These are phyloP conservation scores for Drosophila nigrodunni DNA, from an alignment of 1,140 invertebrate genomes.

Conservation along the genomic window DNA sequence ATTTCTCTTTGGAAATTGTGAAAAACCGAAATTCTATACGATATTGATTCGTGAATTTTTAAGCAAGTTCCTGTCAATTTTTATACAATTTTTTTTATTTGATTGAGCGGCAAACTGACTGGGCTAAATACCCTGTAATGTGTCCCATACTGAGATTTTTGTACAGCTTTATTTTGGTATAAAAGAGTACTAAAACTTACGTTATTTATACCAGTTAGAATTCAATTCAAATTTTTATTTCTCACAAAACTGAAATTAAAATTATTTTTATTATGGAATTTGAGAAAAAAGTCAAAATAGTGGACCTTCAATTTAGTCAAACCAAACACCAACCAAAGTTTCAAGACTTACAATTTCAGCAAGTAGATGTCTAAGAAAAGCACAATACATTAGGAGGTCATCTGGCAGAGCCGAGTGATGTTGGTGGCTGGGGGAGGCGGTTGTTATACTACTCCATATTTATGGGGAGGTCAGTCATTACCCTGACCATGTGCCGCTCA, in stretches of 20 bases:
- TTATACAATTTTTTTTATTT: conserved; percentile 1
- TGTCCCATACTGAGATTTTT: too few species aligned
- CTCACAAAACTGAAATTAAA: too few species aligned
- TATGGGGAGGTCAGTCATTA: conserved; percentile 5
- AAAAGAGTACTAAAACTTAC: too few species aligned
- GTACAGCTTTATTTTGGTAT: too few species aligned
- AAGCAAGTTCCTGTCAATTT: conserved; percentile 5
- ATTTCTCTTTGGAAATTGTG: background rate
- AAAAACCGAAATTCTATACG: background rate
- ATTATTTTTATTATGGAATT: too few species aligned
- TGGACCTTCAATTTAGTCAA: too few species aligned
- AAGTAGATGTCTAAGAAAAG: background rate
- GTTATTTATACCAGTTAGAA: too few species aligned
- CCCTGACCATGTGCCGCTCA: conserved; percentile 48
- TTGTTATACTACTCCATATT: background rate
- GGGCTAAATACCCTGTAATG: too few species aligned
- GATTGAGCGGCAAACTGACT: background rate
- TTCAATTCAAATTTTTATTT: too few species aligned
- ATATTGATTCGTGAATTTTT: conserved; percentile 16
- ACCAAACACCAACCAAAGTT: too few species aligned
- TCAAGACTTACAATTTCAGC: too few species aligned
- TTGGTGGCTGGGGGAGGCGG: background rate
- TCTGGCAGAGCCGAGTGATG: background rate
- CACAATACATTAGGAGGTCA: background rate
- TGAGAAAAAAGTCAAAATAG: too few species aligned